phyloP scores from a whole-genome alignment of 2,888 invertebrate genomes.

The Parnassius apollo region DNA sequence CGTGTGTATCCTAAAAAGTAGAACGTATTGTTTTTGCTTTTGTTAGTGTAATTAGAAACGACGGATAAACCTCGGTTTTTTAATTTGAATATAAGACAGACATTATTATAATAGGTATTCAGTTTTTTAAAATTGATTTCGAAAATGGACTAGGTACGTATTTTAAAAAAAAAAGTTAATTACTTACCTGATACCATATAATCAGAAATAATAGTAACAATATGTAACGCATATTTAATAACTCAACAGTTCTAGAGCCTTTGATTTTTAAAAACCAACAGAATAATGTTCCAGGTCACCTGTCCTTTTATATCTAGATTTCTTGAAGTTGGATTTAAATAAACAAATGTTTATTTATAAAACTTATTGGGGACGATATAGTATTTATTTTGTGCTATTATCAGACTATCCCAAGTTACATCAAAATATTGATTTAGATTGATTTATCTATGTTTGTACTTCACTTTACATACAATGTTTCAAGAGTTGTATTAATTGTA shows the following conservation, averaged over 20 bases:
- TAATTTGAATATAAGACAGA: too few relatives aligned
- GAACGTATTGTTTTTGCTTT: not conserved
- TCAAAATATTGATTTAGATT: conserved; percentile 8
- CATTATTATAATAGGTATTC: too few relatives aligned
- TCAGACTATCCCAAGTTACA: conserved; percentile 1
- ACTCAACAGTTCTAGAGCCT: not conserved
- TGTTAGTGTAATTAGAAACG: too few relatives aligned
- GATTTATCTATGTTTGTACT: conserved; percentile 4
- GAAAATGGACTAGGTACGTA: too few relatives aligned
- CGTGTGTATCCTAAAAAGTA: not conserved
- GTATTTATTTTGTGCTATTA: conserved; percentile 12
- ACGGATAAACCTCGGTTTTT: too few relatives aligned
- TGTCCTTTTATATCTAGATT: conserved; percentile 1
- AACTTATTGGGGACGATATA: not conserved
- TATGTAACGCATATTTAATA: conserved; percentile 13
- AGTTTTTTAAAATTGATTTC: too few relatives aligned
- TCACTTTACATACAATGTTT: not conserved
- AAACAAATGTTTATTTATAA: conserved; percentile 1
- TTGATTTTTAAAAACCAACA: not conserved
- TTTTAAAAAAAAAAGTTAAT: too few relatives aligned
- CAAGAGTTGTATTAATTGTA: too few relatives aligned
- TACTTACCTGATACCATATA: conserved; percentile 15
- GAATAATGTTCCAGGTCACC: not conserved
- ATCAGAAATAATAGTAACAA: conserved; percentile 2
- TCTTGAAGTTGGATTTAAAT: not conserved